Evolutionary conservation across 2,888 invertebrate genomes (phyloP).

Genomic region (Platynereis dumerilii): DNA sequence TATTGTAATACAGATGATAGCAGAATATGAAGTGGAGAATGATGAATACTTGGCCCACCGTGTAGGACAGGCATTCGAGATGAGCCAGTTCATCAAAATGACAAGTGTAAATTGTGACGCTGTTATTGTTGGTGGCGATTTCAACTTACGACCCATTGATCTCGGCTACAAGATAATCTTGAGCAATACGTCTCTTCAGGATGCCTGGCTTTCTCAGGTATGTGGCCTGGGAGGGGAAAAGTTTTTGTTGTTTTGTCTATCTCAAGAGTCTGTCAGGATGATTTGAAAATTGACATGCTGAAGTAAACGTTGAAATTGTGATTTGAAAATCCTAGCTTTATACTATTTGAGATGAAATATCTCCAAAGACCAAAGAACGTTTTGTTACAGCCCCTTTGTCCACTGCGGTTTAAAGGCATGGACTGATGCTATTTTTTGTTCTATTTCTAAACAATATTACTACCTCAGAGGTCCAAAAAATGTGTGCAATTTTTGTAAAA

Average conservation of each 20-base stretch:
- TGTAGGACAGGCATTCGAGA: constrained; percentile 90
- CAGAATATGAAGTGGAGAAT: constrained; percentile 83
- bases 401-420: no score
- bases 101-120: constrained; percentile 78
- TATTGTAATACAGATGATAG: constrained; percentile 76
- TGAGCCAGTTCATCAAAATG: constrained; percentile 89
- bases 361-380: no score
- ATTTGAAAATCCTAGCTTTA: constrained; percentile 12
- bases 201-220: constrained; percentile 58
- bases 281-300: neutral
- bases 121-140: constrained; percentile 89
- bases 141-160: constrained; percentile 90
- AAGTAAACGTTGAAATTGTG: neutral
- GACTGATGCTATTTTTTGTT: no score
- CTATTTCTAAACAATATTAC: no score
- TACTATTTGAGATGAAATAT: constrained; percentile 15
- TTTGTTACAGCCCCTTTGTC: no score
- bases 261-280: neutral
- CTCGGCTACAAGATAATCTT: constrained; percentile 64
- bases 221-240: neutral
- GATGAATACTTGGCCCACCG: constrained; percentile 91
- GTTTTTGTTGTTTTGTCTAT: no score
- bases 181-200: constrained; percentile 64
- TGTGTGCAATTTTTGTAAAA: no score
- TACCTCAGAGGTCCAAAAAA: no score